These are phyloP conservation scores for Ptiloglossa arizonensis DNA, from an alignment of 1,140 invertebrate genomes.

Conservation along the genomic window DNA sequence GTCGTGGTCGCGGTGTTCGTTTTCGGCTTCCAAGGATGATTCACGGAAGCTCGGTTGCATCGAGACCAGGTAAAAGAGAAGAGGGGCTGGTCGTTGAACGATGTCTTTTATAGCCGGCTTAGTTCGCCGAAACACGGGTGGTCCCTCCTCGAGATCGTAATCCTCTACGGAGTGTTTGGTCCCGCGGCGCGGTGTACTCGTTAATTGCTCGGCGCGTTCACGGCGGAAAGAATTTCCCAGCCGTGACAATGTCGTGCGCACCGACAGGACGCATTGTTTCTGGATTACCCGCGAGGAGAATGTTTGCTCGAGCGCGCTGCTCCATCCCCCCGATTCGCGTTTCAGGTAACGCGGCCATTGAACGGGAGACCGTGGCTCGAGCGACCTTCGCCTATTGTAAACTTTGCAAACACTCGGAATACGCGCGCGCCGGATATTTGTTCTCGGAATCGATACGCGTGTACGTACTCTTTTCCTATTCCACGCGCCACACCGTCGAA, in stretches of 20 bases:
- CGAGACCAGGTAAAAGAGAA: neutral
- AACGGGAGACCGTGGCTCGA: no score
- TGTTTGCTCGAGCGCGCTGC: neutral
- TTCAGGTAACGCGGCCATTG: neutral
- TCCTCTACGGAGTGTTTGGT: no score
- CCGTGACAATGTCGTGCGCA: fast-evolving
- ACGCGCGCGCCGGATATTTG: neutral
- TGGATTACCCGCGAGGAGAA: neutral
- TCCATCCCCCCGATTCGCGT: no score
- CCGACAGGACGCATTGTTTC: neutral
- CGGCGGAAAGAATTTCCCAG: neutral
- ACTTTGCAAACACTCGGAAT: neutral
- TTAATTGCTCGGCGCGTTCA: neutral
- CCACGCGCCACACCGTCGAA: neutral
- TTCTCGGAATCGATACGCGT: neutral
- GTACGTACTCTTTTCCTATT: neutral
- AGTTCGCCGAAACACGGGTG: neutral
- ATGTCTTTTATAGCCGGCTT: neutral
- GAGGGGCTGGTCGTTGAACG: conserved; percentile 6
- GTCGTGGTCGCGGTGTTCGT: neutral
- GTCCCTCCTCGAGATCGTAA: neutral
- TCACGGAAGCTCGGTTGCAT: neutral
- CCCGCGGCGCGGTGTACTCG: neutral
- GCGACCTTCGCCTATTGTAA: neutral
- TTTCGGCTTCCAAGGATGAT: conserved; percentile 22